A percentile compares a stretch with the other conserved stretches of the same genome.
These are phyloP conservation scores for Agrotis ipsilon DNA, from an alignment of 2,888 invertebrate species.

Conservation along the genomic window DNA sequence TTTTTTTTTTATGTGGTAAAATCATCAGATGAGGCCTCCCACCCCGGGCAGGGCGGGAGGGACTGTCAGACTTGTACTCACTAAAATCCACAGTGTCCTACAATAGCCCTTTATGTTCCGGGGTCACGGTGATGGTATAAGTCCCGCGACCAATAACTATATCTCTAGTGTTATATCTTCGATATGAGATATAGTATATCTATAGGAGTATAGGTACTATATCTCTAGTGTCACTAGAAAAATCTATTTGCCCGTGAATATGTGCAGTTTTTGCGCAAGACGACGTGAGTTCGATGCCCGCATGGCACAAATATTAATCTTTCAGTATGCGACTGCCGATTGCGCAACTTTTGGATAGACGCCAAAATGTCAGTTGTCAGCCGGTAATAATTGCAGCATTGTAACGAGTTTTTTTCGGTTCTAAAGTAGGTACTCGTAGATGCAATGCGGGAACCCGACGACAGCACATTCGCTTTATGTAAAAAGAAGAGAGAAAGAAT, in stretches of 20 bases:
- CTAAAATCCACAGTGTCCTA: no score
- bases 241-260: neutral
- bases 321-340: constrained; percentile 3
- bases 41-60: no score
- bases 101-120: no score
- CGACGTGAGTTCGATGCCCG: constrained; percentile 14
- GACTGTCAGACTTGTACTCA: no score
- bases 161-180: no score
- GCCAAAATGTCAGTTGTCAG: constrained; percentile 26
- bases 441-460: neutral
- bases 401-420: neutral
- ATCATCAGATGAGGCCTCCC: no score
- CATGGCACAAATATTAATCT: constrained; percentile 17
- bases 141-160: no score
- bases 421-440: neutral
- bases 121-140: no score
- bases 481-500: no score
- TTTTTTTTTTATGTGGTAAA: no score
- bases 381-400: constrained; percentile 18
- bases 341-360: constrained; percentile 32
- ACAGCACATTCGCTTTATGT: neutral
- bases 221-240: neutral
- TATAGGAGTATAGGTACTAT: no score
- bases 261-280: neutral
- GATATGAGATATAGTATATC: no score